Evolutionary conservation across 2,888 invertebrate genomes (phyloP).

Genomic region (Nycteola revayana): DNA sequence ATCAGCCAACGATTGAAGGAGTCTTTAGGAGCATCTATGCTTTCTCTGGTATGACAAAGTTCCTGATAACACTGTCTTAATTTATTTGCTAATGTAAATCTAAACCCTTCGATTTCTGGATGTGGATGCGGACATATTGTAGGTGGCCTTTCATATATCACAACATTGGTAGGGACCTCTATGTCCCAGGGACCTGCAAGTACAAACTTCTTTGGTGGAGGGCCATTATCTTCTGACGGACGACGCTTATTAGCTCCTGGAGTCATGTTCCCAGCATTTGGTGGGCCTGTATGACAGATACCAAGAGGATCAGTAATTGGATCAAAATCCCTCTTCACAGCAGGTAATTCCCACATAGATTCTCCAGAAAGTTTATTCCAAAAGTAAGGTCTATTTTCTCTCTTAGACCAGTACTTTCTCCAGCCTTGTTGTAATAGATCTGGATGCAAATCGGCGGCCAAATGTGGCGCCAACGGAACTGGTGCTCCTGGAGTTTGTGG

Average conservation of each 20-base stretch:
- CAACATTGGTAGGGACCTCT: slow-evolving; percentile 95
- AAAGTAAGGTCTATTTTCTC: slow-evolving; percentile 97
- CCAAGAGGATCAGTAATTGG: slow-evolving; percentile 96
- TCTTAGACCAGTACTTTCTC: slow-evolving; percentile 98
- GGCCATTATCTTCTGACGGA: slow-evolving; percentile 90
- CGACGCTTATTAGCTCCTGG: slow-evolving; percentile 86
- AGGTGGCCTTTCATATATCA: slow-evolving; percentile 93
- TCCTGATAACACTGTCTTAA: slow-evolving; percentile 96
- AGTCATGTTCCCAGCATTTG: slow-evolving; percentile 70
- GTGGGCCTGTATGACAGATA: slow-evolving; percentile 83
- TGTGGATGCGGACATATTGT: slow-evolving; percentile 94
- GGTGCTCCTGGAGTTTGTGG: slow-evolving; percentile 84
- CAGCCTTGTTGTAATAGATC: slow-evolving; percentile 91
- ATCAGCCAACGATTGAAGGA: slow-evolving; percentile 98
- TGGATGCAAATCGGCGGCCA: slow-evolving; percentile 73
- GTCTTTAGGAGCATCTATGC: slow-evolving; percentile 97
- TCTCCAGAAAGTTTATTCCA: slow-evolving; percentile 98
- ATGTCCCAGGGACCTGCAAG: slow-evolving; percentile 97
- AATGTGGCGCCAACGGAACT: slow-evolving; percentile 71
- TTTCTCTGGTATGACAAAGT: slow-evolving; percentile 94
- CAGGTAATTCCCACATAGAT: slow-evolving; percentile 98
- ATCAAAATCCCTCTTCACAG: slow-evolving; percentile 91
- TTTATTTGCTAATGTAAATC: slow-evolving; percentile 91
- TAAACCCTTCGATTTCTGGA: slow-evolving; percentile 95
- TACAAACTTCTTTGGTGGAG: slow-evolving; percentile 92